Conservation (phyloP, 2,888 invertebrate genomes). For the Hydroisotoma schaefferi region DNA sequence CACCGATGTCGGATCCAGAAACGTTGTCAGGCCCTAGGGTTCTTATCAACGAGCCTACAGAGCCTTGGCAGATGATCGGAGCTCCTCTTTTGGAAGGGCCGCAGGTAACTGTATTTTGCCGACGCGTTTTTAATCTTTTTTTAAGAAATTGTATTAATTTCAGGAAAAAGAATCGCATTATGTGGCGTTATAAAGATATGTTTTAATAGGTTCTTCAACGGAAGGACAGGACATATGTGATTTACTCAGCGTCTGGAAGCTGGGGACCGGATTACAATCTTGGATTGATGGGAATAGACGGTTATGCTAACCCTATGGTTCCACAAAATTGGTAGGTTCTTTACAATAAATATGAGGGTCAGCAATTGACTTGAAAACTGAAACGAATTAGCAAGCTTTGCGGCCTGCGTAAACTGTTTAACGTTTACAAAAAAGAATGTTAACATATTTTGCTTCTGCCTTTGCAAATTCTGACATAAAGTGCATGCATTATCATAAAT, state of each 20-base stretch:
- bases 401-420: too few relatives aligned
- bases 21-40: conserved; percentile 35
- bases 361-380: too few relatives aligned
- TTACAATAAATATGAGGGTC: too few relatives aligned
- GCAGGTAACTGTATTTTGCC: conserved; percentile 28
- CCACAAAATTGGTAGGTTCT: conserved; percentile 44
- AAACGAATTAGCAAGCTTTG: too few relatives aligned
- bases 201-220: conserved; percentile 36
- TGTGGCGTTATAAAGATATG: too few relatives aligned
- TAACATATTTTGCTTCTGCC: too few relatives aligned
- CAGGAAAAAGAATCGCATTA: too few relatives aligned
- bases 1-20: conserved; percentile 41
- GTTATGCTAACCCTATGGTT: conserved; percentile 39
- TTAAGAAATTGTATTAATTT: too few relatives aligned
- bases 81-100: conserved; percentile 39
- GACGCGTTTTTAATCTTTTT: too few relatives aligned
- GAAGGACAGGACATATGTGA: conserved; percentile 36
- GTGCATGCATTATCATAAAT: too few relatives aligned
- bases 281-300: conserved; percentile 45
- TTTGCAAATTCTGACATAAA: too few relatives aligned
- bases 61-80: conserved; percentile 38
- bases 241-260: conserved; percentile 43
- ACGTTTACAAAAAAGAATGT: too few relatives aligned
- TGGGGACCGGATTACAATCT: conserved; percentile 46
- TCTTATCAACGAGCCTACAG: conserved; percentile 28